phyloP scores from a whole-genome alignment of 2,797 vertebrate species.

The Gymnothorax javanicus region DNA sequence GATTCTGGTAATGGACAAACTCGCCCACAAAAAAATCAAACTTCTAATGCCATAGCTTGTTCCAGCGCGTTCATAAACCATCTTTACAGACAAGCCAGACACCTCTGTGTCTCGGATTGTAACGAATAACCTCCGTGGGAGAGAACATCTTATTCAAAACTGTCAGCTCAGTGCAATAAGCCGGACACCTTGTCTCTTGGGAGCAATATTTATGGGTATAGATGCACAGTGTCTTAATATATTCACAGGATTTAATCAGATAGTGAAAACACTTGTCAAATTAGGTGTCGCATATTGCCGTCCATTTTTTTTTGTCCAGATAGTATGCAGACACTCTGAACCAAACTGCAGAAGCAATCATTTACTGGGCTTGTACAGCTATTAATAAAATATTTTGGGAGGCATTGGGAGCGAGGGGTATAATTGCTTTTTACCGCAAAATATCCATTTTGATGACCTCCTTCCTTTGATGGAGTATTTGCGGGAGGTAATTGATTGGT shows the following conservation, averaged over 20 bases:
- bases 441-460: not conserved
- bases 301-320: slow-evolving; percentile 27
- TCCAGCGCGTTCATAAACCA: slow-evolving; percentile 55
- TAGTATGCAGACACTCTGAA: slow-evolving; percentile 5
- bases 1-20: slow-evolving; percentile 56
- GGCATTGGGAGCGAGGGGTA: not conserved
- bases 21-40: slow-evolving; percentile 48
- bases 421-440: not conserved
- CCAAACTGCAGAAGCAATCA: not conserved
- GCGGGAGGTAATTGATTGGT: slow-evolving; percentile 2
- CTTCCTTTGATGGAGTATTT: not conserved
- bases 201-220: slow-evolving; percentile 43
- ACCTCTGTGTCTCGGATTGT: slow-evolving; percentile 42
- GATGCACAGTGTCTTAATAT: slow-evolving; percentile 39
- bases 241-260: slow-evolving; percentile 41
- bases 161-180: slow-evolving; percentile 37
- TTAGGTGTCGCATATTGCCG: slow-evolving; percentile 37
- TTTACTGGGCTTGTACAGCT: not conserved
- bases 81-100: slow-evolving; percentile 45
- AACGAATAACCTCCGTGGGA: slow-evolving; percentile 41
- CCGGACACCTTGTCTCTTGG: slow-evolving; percentile 30
- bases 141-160: slow-evolving; percentile 41
- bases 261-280: slow-evolving; percentile 42
- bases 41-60: slow-evolving; percentile 52
- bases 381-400: not conserved